These are phyloP conservation scores for Cyprinus carpio DNA, from an alignment of 2,113 vertebrate species.

Conservation along the genomic window DNA sequence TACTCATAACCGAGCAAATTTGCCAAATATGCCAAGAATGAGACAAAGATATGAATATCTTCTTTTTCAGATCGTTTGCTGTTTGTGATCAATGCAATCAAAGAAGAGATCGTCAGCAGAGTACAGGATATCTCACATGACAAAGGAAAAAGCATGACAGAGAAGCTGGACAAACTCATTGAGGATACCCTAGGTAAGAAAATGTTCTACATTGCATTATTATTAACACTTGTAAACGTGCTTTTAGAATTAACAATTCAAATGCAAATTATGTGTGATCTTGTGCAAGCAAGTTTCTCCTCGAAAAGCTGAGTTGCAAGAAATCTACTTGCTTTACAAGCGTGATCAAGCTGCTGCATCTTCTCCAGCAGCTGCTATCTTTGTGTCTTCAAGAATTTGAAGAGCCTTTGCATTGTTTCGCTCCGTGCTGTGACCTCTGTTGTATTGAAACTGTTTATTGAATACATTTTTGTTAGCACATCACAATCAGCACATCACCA, in stretches of 20 bases:
- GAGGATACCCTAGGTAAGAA: constrained; percentile 93
- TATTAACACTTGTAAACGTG: background rate
- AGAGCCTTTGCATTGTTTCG: background rate
- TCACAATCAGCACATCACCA: constrained; percentile 1
- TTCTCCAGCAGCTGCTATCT: background rate
- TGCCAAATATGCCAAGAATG: background rate
- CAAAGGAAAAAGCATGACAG: constrained; percentile 86
- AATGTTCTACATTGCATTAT: background rate
- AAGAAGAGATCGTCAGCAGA: constrained; percentile 94
- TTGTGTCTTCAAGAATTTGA: background rate
- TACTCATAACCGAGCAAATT: background rate
- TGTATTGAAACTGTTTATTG: background rate
- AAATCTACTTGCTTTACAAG: background rate
- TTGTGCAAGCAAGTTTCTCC: background rate
- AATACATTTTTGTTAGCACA: background rate
- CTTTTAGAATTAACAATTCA: background rate
- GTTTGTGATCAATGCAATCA: constrained; percentile 98
- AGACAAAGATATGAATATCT: background rate
- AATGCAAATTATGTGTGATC: background rate
- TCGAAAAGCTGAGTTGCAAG: background rate
- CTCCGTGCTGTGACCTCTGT: background rate
- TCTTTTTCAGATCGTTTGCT: constrained; percentile 88
- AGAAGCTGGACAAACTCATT: constrained; percentile 90
- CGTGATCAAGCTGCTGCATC: background rate
- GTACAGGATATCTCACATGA: constrained; percentile 88